A percentile compares a stretch with the other conserved stretches of the same genome.
These are phyloP conservation scores for Solenopsis fugax DNA, from an alignment of 1,140 invertebrate genomes.

Conservation along the genomic window DNA sequence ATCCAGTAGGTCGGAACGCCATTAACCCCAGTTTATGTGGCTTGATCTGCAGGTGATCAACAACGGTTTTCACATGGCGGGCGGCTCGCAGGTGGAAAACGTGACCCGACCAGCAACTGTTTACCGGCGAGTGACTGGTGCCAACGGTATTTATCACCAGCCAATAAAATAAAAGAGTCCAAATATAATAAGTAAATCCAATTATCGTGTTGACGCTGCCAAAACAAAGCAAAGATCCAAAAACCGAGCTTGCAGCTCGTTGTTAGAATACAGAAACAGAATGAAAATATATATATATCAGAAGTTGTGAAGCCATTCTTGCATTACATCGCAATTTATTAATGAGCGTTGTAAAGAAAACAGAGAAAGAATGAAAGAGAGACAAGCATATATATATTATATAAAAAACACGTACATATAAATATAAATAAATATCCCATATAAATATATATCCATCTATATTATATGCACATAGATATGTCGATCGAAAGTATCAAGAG, in stretches of 20 bases:
- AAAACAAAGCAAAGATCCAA: conserved; percentile 70
- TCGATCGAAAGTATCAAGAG: conserved; percentile 66
- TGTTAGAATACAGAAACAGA: conserved; percentile 73
- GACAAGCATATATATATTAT: conserved; percentile 48
- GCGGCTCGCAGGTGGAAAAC: conserved; percentile 84
- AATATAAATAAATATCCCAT: conserved; percentile 73
- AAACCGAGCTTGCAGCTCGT: conserved; percentile 71
- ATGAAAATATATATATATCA: conserved; percentile 73
- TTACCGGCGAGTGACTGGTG: conserved; percentile 86
- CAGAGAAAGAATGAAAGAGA: conserved; percentile 68
- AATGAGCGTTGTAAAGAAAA: conserved; percentile 74
- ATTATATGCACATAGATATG: conserved; percentile 70
- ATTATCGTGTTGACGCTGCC: conserved; percentile 79
- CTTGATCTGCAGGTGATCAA: conserved; percentile 87
- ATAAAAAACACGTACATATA: conserved; percentile 45
- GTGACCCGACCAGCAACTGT: conserved; percentile 85
- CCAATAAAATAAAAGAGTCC: conserved; percentile 83
- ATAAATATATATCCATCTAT: neutral
- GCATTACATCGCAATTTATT: conserved; percentile 72
- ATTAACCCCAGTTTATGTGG: conserved; percentile 87
- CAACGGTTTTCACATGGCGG: conserved; percentile 83
- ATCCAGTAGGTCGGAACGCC: conserved; percentile 84
- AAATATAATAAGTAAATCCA: conserved; percentile 77
- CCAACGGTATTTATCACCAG: conserved; percentile 87
- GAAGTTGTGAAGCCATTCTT: conserved; percentile 72